Percentiles rank a stretch among this genome's conserved stretches.
phyloP scores from a whole-genome alignment of 2,888 invertebrate genomes.

The Eudemis profundana region DNA sequence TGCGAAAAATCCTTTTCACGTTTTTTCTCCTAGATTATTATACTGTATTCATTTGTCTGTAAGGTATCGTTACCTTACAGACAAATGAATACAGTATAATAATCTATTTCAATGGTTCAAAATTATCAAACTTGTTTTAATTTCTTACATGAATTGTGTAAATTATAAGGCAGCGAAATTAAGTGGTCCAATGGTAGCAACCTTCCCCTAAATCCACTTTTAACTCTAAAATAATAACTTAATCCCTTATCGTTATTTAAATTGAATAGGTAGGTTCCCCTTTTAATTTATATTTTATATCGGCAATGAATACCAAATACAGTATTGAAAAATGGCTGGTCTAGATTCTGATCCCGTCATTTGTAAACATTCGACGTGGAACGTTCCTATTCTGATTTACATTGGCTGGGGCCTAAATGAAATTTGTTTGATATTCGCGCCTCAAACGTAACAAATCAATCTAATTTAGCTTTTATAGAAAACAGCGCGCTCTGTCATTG shows the following conservation, averaged over 20 bases:
- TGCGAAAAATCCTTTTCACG: too few species aligned
- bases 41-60: too few species aligned
- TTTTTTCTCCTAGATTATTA: too few species aligned
- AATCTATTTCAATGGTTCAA: too few species aligned
- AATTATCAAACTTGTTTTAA: too few species aligned
- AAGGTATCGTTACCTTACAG: too few species aligned
- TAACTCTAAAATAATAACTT: not conserved
- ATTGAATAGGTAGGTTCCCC: not conserved
- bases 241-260: not conserved
- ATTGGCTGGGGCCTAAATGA: not conserved
- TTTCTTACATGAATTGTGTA: too few species aligned
- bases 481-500: not conserved
- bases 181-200: too few species aligned
- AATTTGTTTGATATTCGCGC: slow-evolving; percentile 5
- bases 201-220: not conserved
- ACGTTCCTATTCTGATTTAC: not conserved
- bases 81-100: too few species aligned
- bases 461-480: not conserved
- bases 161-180: too few species aligned
- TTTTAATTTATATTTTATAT: not conserved
- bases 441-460: not conserved
- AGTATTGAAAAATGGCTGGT: not conserved
- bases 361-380: slow-evolving; percentile 6
- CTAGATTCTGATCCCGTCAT: not conserved
- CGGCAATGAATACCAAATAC: slow-evolving; percentile 4